Evolutionary conservation across 2,888 invertebrate species (phyloP).

Genomic region (Bombylius discolor): DNA sequence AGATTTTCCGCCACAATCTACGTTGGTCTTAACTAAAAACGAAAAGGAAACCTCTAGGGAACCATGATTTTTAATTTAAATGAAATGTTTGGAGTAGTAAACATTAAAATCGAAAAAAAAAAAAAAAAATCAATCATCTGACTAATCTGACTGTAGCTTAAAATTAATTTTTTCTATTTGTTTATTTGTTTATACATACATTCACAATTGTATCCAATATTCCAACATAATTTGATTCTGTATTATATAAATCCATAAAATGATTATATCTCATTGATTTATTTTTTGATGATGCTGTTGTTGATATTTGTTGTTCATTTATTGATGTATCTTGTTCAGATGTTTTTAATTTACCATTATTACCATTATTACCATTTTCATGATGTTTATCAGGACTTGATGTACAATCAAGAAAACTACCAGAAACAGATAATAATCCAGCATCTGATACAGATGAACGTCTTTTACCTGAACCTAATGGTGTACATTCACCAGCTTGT

Average conservation of each 20-base stretch:
- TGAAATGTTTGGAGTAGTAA: no score
- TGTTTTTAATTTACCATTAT: slow-evolving; percentile 24
- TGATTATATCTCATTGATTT: slow-evolving; percentile 38
- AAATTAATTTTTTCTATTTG: no score
- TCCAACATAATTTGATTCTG: slow-evolving; percentile 94
- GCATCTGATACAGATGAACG: slow-evolving; percentile 79
- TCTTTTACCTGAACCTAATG: slow-evolving; percentile 46
- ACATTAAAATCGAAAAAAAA: no score
- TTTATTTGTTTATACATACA: slow-evolving; percentile 37
- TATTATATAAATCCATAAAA: slow-evolving; percentile 78
- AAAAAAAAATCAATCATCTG: no score
- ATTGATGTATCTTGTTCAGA: slow-evolving; percentile 18
- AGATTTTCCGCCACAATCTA: no score
- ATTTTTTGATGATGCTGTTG: slow-evolving; percentile 30
- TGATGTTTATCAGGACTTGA: slow-evolving; percentile 60
- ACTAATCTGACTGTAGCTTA: no score
- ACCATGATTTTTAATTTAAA: no score
- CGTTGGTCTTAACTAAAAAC: no score
- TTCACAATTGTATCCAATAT: slow-evolving; percentile 87
- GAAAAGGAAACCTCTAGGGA: no score
- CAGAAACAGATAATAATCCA: slow-evolving; percentile 69
- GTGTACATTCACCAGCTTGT: slow-evolving; percentile 30
- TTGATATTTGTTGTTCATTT: not conserved
- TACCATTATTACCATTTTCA: slow-evolving; percentile 20
- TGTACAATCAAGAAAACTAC: slow-evolving; percentile 81